Evolutionary conservation across 2,888 invertebrate genomes (phyloP), one percentile per base, ranked within the genome.

Genomic region (Eupsilia transversa): DNA sequence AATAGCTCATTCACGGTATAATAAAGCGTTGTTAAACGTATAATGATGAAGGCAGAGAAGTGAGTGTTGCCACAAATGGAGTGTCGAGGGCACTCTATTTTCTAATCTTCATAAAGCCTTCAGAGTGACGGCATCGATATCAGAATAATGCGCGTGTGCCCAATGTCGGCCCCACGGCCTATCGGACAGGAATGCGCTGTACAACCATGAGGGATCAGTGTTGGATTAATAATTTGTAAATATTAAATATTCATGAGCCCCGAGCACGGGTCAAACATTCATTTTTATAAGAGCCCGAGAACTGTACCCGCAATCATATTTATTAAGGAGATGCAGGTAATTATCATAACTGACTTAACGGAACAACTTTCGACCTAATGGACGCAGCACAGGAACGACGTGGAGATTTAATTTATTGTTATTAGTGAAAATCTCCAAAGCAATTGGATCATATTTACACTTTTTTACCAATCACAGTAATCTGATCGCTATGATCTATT

Each of bases 221-320:
- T 94, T 94, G 95, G 95, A 95, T 95, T 95, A 95, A 96, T 95
- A 96, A 96, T 95, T 95, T 96, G 95, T 96, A 94, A 95, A 96
- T 95, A 96, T 95, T 96, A 95, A 94, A 96, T 96, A 96, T 96
- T 96, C 96, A 96, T 96, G 95, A 96, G 94, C 73, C 80, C 85
- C 87, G 87, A 93, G 93, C 94, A 94, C 93, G 94, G 94, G 95
- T 94, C 95, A 95, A 94, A 93, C 93, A 92, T 93, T 93, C 91
- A 91, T 93, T 94, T 87, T 95, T 94, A 92, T 94, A 94, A 92
- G 91, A 93, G 91, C 90, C 91, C 87, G 87, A 92, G 91, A 93
- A 93, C 92, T 93, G 92, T 91, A 90, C 91, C 91, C 90, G 93
- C 90, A 91, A 92, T 93, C 91, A 90, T 94, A 94, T 95, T 94